Conservation (phyloP, 1,140 invertebrate species). For the Ceratosolen solmsi region DNA sequence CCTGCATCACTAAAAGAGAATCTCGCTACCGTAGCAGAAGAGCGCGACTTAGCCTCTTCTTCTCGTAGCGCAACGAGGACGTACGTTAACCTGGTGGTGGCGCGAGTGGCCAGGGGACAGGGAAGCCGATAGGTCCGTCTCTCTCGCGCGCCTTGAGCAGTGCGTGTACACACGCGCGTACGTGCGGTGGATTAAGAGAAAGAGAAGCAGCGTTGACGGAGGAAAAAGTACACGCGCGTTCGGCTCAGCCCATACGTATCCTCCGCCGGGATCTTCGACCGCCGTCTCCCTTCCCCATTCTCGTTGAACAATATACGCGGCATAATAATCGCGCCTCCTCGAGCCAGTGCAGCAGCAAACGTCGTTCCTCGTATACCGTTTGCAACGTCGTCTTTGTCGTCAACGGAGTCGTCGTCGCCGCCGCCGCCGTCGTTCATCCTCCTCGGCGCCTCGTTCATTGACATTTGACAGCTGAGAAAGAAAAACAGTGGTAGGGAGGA, state of each 20-base stretch:
- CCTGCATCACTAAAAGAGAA: not conserved
- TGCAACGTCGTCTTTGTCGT: not conserved
- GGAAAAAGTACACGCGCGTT: not conserved
- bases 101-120: not conserved
- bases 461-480: conserved; percentile 3
- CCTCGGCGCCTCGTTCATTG: too few species aligned
- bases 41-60: not conserved
- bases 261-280: not conserved
- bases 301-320: not conserved
- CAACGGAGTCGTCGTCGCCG: too few species aligned
- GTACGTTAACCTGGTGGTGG: not conserved
- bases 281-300: conserved; percentile 13
- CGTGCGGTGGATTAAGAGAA: not conserved
- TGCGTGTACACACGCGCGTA: not conserved
- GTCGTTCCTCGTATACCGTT: not conserved
- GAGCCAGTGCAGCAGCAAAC: conserved; percentile 22
- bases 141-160: not conserved
- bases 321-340: not conserved
- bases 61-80: not conserved
- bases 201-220: not conserved
- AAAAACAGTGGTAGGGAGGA: not conserved
- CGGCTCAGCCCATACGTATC: not conserved
- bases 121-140: not conserved
- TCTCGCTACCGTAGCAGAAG: not conserved
- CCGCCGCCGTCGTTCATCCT: too few species aligned